Percentiles rank a stretch among this genome's conserved stretches.
phyloP scores from a whole-genome alignment of 1,140 invertebrate species.

The Eriosoma lanigerum region DNA sequence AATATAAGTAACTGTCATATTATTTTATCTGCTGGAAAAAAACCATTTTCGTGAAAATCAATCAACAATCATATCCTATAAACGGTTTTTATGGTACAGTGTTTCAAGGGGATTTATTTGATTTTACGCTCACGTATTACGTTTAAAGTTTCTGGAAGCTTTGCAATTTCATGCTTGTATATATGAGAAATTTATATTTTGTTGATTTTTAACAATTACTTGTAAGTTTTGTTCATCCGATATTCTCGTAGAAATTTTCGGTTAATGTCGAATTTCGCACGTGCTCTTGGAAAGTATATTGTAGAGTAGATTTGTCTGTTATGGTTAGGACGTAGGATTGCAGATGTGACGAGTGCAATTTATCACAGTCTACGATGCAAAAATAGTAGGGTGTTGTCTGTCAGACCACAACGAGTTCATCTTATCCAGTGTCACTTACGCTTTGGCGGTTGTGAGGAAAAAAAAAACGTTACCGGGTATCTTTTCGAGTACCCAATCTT shows the following conservation, averaged over 20 bases:
- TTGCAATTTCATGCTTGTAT: no score
- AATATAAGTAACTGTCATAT: no score
- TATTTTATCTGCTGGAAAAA: no score
- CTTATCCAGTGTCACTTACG: constrained; percentile 25
- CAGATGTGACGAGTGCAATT: constrained; percentile 46
- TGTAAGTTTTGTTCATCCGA: background rate
- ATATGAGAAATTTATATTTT: no score
- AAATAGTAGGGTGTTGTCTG: background rate
- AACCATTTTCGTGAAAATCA: no score
- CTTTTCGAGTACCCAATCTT: background rate
- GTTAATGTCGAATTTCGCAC: constrained; percentile 5
- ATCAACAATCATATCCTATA: no score
- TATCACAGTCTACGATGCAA: constrained; percentile 21
- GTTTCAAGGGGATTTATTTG: no score
- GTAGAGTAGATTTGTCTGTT: background rate
- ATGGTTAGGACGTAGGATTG: background rate
- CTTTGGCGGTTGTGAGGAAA: background rate
- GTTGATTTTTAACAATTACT: constrained; percentile 7
- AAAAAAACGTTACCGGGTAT: constrained; percentile 7
- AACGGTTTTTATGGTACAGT: no score
- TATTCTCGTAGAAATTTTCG: constrained; percentile 28
- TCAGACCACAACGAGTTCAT: background rate
- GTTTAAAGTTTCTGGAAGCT: no score
- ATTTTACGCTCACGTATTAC: no score
- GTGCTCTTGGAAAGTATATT: background rate